These are phyloP conservation scores for Agonopterix alstromeriana DNA, from an alignment of 2,888 invertebrate species.

Conservation along the genomic window DNA sequence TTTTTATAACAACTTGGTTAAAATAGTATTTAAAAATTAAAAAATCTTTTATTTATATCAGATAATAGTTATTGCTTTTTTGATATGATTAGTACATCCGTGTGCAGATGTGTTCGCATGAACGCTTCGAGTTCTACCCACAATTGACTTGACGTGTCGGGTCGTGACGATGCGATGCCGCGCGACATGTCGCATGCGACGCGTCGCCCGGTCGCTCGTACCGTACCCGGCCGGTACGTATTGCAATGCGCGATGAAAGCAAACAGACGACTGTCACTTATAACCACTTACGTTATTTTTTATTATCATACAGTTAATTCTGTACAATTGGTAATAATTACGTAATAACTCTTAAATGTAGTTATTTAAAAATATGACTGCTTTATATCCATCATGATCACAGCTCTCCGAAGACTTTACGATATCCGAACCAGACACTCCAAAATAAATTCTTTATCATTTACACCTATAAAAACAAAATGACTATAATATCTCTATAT, in stretches of 20 bases:
- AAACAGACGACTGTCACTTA: conserved; percentile 15
- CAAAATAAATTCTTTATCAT: conserved; percentile 75
- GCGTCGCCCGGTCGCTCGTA: background rate
- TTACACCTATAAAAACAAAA: conserved; percentile 74
- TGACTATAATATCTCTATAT: conserved; percentile 73
- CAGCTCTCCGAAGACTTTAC: conserved; percentile 75
- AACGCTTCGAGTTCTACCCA: background rate
- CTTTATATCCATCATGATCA: conserved; percentile 74
- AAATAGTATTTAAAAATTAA: conserved; percentile 71
- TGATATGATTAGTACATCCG: conserved; percentile 68
- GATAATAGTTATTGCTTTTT: conserved; percentile 75
- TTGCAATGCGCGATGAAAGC: conserved; percentile 6
- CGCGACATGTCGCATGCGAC: background rate
- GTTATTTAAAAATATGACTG: conserved; percentile 75
- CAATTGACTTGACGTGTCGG: conserved; percentile 5
- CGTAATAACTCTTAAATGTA: conserved; percentile 70
- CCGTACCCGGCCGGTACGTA: too few species aligned
- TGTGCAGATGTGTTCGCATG: conserved; percentile 25
- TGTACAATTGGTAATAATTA: conserved; percentile 56
- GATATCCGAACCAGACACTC: conserved; percentile 69
- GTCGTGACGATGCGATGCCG: background rate
- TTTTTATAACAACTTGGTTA: conserved; percentile 69
- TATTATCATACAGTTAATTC: conserved; percentile 33
- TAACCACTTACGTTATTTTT: conserved; percentile 20
- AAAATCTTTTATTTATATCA: conserved; percentile 58